Conservation (phyloP, 2,113 vertebrate species). For the Oreochromis niloticus region DNA sequence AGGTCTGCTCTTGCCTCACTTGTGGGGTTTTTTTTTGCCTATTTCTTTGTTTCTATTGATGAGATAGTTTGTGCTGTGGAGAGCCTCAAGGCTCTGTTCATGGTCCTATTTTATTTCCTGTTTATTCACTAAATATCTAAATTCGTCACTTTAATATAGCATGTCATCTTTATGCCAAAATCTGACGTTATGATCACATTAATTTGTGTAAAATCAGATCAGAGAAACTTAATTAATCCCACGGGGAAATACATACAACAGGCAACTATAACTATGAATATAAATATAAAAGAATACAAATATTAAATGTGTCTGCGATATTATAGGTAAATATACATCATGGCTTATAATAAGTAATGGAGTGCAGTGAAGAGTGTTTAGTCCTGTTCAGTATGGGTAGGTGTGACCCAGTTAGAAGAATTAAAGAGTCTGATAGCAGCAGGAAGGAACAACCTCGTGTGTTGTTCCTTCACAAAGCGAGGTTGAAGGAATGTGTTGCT, state of each 20-base stretch:
- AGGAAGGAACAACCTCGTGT: background rate
- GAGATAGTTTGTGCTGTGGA: background rate
- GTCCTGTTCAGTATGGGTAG: background rate
- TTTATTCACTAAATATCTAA: background rate
- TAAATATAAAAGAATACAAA: background rate
- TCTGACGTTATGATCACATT: background rate
- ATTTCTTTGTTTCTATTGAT: background rate
- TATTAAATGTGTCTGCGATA: background rate
- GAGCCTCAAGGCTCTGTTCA: background rate
- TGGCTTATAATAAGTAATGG: background rate
- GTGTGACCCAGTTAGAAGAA: background rate
- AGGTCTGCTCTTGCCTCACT: background rate
- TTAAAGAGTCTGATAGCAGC: background rate
- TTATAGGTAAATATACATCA: background rate
- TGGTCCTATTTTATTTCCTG: background rate
- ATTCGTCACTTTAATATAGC: background rate
- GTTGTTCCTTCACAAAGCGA: background rate
- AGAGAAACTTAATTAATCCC: background rate
- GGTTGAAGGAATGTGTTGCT: background rate
- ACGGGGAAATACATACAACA: accelerated
- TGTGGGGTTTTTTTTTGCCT: background rate
- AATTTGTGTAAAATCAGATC: background rate
- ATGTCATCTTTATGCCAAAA: background rate
- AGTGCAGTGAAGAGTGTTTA: background rate
- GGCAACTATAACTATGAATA: background rate